Conservation (phyloP, 2,113 vertebrate genomes). For the Aleadryas rufinucha region DNA sequence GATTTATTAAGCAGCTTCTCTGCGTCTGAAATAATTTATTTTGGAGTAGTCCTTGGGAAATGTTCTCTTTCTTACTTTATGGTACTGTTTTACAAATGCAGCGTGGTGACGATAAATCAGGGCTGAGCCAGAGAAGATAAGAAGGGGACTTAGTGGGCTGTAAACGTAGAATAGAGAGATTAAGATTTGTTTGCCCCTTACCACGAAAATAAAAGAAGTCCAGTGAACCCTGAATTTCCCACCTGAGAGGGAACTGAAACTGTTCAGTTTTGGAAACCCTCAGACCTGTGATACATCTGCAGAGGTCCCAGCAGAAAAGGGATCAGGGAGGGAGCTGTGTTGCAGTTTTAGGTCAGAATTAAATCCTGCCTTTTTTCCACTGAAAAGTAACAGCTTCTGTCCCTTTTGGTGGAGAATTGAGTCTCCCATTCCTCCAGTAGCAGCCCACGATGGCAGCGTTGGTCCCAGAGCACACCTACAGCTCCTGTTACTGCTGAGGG, state of each 20-base stretch:
- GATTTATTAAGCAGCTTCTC: slow-evolving; percentile 78
- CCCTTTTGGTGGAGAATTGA: not conserved
- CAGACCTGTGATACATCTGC: not conserved
- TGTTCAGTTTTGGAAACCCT: not conserved
- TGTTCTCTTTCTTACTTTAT: slow-evolving; percentile 63
- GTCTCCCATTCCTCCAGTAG: not conserved
- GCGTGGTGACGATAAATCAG: slow-evolving; percentile 59
- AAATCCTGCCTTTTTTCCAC: not conserved
- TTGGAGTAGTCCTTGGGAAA: slow-evolving; percentile 74
- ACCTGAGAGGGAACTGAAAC: not conserved
- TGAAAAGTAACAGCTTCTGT: not conserved
- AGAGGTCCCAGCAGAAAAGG: not conserved
- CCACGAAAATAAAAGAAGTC: slow-evolving; percentile 16
- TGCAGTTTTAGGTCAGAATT: not conserved
- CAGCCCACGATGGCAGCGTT: fast-evolving
- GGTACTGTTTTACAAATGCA: slow-evolving; percentile 61
- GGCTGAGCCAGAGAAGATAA: slow-evolving; percentile 44
- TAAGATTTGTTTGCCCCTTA: slow-evolving; percentile 65
- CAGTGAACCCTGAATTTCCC: slow-evolving; percentile 23
- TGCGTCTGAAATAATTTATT: slow-evolving; percentile 76
- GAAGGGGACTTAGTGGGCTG: slow-evolving; percentile 45
- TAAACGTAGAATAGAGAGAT: slow-evolving; percentile 43
- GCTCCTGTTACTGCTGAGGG: not conserved
- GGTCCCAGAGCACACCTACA: not conserved
- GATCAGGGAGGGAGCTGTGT: not conserved